Conservation (phyloP, 2,113 vertebrate genomes). For the Grallaria varia region DNA sequence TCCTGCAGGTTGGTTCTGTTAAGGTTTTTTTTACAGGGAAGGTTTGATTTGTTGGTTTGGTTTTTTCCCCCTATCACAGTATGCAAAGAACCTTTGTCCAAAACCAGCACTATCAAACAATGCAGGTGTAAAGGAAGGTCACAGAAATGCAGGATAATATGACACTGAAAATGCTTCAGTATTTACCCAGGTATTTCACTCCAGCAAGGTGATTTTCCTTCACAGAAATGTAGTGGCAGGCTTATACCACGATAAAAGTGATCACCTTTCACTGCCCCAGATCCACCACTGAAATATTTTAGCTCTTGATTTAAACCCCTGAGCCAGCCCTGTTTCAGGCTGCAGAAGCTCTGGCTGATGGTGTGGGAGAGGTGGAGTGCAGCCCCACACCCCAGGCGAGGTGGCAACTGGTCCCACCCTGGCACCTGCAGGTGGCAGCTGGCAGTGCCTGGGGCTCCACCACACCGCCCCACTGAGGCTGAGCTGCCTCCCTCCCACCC, state of each 20-base stretch:
- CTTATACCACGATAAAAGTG: accelerated
- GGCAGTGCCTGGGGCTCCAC: accelerated
- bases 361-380: accelerated
- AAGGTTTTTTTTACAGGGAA: accelerated
- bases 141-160: background rate
- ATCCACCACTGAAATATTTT: accelerated
- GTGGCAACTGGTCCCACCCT: accelerated
- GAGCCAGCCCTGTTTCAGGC: background rate
- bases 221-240: background rate
- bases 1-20: background rate
- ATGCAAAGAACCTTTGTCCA: background rate
- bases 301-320: background rate
- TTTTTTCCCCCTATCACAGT: background rate
- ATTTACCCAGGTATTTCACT: background rate
- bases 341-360: accelerated
- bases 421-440: background rate
- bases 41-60: background rate
- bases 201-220: background rate
- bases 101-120: background rate
- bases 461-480: accelerated
- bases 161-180: background rate
- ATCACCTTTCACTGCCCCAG: background rate
- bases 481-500: background rate
- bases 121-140: background rate
- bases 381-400: accelerated